Evolutionary conservation across 2,888 invertebrate species (phyloP).

Genomic region (Podotricha telesiphe): DNA sequence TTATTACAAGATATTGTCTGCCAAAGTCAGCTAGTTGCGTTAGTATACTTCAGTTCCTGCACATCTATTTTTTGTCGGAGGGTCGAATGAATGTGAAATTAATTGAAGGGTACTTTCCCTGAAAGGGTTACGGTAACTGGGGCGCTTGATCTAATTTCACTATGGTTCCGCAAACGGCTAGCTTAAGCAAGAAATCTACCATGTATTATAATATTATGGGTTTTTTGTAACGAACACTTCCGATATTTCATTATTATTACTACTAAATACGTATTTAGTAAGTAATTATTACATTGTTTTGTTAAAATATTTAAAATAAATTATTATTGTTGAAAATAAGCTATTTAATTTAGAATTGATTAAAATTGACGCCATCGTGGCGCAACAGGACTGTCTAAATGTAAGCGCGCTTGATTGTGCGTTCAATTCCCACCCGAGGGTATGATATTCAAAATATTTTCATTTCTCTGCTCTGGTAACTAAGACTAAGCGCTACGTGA

Average conservation of each 20-base stretch:
- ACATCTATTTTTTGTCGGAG: conserved; percentile 63
- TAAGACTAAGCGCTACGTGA: no score
- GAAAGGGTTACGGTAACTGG: conserved; percentile 62
- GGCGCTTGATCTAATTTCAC: conserved; percentile 61
- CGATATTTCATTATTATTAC: neutral
- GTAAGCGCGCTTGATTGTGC: no score
- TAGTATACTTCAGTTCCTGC: conserved; percentile 67
- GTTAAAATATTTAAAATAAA: no score
- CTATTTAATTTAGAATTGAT: no score
- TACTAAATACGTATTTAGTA: neutral
- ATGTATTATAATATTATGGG: conserved; percentile 13
- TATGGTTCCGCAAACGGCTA: conserved; percentile 44
- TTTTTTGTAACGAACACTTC: neutral
- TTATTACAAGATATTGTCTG: conserved; percentile 54
- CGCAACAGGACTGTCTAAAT: no score
- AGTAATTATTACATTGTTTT: no score
- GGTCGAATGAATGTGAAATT: conserved; percentile 76
- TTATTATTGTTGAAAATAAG: no score
- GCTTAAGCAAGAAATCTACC: conserved; percentile 25
- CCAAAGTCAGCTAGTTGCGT: conserved; percentile 58
- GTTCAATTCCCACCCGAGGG: no score
- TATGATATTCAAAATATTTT: no score
- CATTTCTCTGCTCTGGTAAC: no score
- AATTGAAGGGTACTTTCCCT: conserved; percentile 69
- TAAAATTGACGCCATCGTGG: no score